Evolutionary conservation across 2,797 vertebrate genomes (phyloP).

Genomic region (Alcedo atthis): DNA sequence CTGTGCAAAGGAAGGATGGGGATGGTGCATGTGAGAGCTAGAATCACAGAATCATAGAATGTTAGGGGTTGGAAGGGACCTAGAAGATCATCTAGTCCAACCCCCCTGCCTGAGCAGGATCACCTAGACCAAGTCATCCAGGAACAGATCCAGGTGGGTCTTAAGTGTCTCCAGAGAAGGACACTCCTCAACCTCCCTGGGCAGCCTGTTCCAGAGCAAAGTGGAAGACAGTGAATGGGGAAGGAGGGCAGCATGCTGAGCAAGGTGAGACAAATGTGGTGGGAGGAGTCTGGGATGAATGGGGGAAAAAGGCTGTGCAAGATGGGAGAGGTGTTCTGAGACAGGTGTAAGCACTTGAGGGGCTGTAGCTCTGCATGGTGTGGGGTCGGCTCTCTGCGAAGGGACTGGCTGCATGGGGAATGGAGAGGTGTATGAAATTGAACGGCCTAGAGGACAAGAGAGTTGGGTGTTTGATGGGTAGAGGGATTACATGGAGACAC

Average conservation of each 20-base stretch:
- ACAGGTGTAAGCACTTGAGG: accelerated
- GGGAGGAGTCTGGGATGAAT: background rate
- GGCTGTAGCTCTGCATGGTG: background rate
- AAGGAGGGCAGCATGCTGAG: background rate
- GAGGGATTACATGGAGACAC: background rate
- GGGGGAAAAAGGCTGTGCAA: background rate
- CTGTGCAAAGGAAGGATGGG: background rate
- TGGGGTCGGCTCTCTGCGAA: background rate
- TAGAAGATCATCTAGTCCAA: too few relatives aligned
- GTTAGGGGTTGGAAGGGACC: too few relatives aligned
- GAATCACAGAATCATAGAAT: background rate
- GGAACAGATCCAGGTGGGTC: too few relatives aligned
- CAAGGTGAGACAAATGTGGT: background rate
- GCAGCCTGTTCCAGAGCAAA: too few relatives aligned
- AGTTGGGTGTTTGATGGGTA: background rate
- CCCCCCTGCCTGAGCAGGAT: too few relatives aligned
- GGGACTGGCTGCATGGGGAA: background rate
- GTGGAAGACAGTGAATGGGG: background rate
- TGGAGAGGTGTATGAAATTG: background rate
- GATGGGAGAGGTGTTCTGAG: background rate
- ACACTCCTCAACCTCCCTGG: too few relatives aligned
- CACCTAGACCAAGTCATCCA: too few relatives aligned
- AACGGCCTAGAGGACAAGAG: background rate
- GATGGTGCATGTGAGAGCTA: background rate
- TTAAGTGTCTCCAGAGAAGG: too few relatives aligned